These are phyloP conservation scores for Carpatolechia fugitivella DNA, from an alignment of 2,888 invertebrate genomes.

Conservation along the genomic window DNA sequence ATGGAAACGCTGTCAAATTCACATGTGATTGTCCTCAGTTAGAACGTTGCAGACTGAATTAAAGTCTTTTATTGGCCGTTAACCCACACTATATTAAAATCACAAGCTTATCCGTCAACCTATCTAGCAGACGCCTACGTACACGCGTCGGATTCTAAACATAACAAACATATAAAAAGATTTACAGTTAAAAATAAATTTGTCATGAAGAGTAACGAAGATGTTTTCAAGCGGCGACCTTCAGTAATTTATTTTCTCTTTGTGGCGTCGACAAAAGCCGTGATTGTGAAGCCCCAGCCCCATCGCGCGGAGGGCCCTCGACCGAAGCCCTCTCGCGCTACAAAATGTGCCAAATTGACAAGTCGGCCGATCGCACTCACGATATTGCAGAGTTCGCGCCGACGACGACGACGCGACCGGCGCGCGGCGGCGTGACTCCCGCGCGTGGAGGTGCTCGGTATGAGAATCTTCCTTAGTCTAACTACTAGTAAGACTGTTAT, in stretches of 20 bases:
- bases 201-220: slow-evolving; percentile 22
- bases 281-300: slow-evolving; percentile 52
- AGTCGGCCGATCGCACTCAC: slow-evolving; percentile 56
- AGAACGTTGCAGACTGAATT: too few relatives aligned
- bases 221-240: slow-evolving; percentile 35
- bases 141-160: too few relatives aligned
- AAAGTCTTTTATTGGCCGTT: too few relatives aligned
- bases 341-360: slow-evolving; percentile 69
- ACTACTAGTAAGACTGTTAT: too few relatives aligned
- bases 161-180: too few relatives aligned
- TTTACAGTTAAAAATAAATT: neutral
- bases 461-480: neutral
- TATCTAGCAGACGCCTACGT: too few relatives aligned
- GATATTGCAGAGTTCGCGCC: slow-evolving; percentile 41
- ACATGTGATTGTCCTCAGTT: too few relatives aligned
- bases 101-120: too few relatives aligned
- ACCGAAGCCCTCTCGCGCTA: slow-evolving; percentile 42
- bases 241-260: slow-evolving; percentile 47
- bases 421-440: too few relatives aligned
- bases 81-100: too few relatives aligned
- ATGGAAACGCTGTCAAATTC: too few relatives aligned
- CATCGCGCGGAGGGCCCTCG: slow-evolving; percentile 38
- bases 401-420: too few relatives aligned
- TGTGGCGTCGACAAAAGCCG: slow-evolving; percentile 54
- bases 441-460: neutral